Evolutionary conservation across 2,113 vertebrate genomes (phyloP).

Genomic region (Platichthys flesus): DNA sequence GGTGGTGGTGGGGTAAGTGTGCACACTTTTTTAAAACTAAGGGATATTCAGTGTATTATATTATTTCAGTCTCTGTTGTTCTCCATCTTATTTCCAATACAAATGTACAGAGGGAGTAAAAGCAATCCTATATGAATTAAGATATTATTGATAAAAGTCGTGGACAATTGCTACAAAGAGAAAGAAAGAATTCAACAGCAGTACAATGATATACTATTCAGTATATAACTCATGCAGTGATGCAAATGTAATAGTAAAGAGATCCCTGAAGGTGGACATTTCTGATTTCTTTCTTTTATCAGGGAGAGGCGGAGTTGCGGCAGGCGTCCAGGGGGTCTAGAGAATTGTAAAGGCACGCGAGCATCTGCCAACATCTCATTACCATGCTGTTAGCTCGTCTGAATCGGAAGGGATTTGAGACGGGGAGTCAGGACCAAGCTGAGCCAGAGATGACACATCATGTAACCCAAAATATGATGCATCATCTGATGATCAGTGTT

Average conservation of each 20-base stretch:
- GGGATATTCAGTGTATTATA: not conserved
- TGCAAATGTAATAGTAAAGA: not conserved
- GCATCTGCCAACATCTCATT: constrained; percentile 93
- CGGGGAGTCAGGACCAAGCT: constrained; percentile 18
- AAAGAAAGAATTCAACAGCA: too few species aligned
- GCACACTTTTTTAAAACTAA: not conserved
- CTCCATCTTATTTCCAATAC: not conserved
- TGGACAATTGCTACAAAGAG: too few species aligned
- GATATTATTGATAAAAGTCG: not conserved
- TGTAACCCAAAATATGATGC: not conserved
- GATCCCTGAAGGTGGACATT: not conserved
- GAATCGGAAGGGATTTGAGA: constrained; percentile 67
- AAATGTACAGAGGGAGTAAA: not conserved
- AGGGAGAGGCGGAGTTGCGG: constrained; percentile 68
- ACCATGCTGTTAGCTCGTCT: constrained; percentile 89
- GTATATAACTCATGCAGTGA: not conserved
- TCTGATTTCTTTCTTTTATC: constrained; percentile 8
- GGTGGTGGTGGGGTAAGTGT: not conserved
- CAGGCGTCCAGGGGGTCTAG: constrained; percentile 82
- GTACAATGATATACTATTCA: not conserved
- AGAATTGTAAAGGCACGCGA: constrained; percentile 96
- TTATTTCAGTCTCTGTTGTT: not conserved
- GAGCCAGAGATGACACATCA: constrained; percentile 15
- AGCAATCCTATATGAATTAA: not conserved
- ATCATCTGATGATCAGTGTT: constrained; percentile 22